Base-by-base conservation (phyloP, 2,888 invertebrate species). In the Philereme transversata region DNA sequence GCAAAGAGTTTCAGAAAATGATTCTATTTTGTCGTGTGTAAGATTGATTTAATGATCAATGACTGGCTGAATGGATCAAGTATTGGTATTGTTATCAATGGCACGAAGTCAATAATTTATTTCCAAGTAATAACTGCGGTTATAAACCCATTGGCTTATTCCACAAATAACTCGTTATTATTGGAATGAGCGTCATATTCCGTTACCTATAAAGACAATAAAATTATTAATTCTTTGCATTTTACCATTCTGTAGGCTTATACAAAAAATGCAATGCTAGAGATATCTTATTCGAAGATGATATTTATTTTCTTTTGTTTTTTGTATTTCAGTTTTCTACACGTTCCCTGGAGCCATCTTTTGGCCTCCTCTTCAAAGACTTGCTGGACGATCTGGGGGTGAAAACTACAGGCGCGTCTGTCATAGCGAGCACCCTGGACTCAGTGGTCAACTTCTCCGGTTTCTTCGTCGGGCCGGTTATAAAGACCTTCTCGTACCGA, bases 401-500 rank as follows among this genome's bases (percentile, higher is more conserved):
- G 51, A 94, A 94, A 69, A 96, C 96, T 1, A 96, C 96, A 0
- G 95, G 96, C 47, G 95, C 96, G 0, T 95, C 96, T 4, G 86
- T 96, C 56, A 96, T 96, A 72, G 95, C 95, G 87, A 96, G 96
- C 83, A 94, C 95, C 35, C 88, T 96, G 74, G 96, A 96, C 82
- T 95, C 95, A 5, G 95, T 95, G 73, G 95, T 96, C 81, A 96
- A 96, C 79, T 96, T 96, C 86, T 96, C 96, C 58, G 96, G 96
- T 2, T 93, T 96, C 78, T 95, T 96, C 81, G 95, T 96, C 68
- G 96, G 96, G 6, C 96, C 95, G n/a, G 88, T 96, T 65, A 94
- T 96, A 69, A 95, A 95, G 87, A 95, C 95, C 74, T 95, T 95
- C 84, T 95, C 95, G 49, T 96, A 95, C 78, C 93, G 96, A 57